Percentiles rank a stretch among this genome's conserved stretches.
phyloP scores from a whole-genome alignment of 1,140 invertebrate species.

The Goniozus legneri region DNA sequence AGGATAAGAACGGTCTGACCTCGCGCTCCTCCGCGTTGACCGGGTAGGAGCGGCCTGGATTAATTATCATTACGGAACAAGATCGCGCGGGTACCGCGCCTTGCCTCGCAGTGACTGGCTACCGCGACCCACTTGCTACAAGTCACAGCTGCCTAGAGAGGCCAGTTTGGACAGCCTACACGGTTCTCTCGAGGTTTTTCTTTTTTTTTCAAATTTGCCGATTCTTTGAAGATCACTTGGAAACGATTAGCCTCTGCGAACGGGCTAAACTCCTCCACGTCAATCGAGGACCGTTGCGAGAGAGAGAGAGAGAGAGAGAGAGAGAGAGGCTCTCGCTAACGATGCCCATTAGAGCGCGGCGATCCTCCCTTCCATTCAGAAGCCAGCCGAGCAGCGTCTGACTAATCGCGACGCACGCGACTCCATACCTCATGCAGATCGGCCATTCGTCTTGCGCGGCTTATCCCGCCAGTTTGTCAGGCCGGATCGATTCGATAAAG shows the following conservation, averaged over 20 bases:
- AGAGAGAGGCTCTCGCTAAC: slow-evolving; percentile 33
- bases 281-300: slow-evolving; percentile 1
- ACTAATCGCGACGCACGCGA: slow-evolving; percentile 47
- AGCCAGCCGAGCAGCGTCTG: no score
- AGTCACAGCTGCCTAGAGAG: slow-evolving; percentile 49
- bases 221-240: no score
- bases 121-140: slow-evolving; percentile 47
- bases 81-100: slow-evolving; percentile 37
- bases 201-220: no score
- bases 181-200: no score
- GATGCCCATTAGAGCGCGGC: slow-evolving; percentile 50
- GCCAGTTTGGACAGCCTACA: no score
- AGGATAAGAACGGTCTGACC: slow-evolving; percentile 18
- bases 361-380: slow-evolving; percentile 29
- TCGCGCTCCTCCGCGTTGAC: slow-evolving; percentile 22
- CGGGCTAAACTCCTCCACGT: no score
- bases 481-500: slow-evolving; percentile 50
- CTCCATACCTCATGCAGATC: slow-evolving; percentile 49
- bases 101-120: slow-evolving; percentile 38
- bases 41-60: slow-evolving; percentile 32
- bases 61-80: slow-evolving; percentile 51
- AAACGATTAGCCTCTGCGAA: no score
- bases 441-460: slow-evolving; percentile 47
- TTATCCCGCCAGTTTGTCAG: slow-evolving; percentile 49
- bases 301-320: slow-evolving; percentile 2